phyloP scores from a whole-genome alignment of 2,888 invertebrate genomes.

The Aleiodes leptofemur region DNA sequence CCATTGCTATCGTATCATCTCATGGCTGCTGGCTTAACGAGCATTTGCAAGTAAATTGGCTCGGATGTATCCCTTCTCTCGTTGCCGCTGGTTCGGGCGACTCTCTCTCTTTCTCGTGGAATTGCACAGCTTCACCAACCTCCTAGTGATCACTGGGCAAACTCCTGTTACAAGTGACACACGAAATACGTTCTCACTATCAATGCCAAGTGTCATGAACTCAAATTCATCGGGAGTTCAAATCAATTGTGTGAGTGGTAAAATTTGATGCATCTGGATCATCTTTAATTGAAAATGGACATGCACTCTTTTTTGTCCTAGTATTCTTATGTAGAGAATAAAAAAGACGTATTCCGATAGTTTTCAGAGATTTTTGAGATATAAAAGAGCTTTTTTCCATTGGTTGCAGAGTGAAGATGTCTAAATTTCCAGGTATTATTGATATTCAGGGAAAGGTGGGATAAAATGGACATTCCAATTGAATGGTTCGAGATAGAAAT shows the following conservation, averaged over 20 bases:
- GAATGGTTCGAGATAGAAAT: too few species aligned
- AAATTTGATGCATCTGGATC: background rate
- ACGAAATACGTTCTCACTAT: slow-evolving; percentile 1
- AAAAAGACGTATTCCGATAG: too few species aligned
- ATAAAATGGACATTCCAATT: too few species aligned
- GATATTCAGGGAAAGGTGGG: too few species aligned
- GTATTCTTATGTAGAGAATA: too few species aligned
- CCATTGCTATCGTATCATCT: slow-evolving; percentile 42
- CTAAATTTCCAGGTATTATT: too few species aligned
- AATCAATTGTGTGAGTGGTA: background rate
- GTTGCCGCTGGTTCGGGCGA: slow-evolving; percentile 27
- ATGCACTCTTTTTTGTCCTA: too few species aligned
- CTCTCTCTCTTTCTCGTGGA: slow-evolving; percentile 7
- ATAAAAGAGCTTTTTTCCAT: too few species aligned
- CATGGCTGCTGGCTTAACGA: slow-evolving; percentile 44
- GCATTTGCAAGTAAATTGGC: slow-evolving; percentile 48
- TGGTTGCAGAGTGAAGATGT: too few species aligned
- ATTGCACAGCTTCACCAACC: slow-evolving; percentile 24
- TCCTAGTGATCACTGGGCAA: slow-evolving; percentile 32
- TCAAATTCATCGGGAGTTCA: background rate
- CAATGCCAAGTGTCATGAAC: slow-evolving; percentile 18
- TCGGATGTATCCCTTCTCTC: slow-evolving; percentile 29
- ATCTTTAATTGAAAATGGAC: too few species aligned
- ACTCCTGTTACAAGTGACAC: slow-evolving; percentile 10
- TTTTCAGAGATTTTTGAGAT: too few species aligned